phyloP scores from a whole-genome alignment of 2,797 vertebrate species.

The Amphiprion clarkii region DNA sequence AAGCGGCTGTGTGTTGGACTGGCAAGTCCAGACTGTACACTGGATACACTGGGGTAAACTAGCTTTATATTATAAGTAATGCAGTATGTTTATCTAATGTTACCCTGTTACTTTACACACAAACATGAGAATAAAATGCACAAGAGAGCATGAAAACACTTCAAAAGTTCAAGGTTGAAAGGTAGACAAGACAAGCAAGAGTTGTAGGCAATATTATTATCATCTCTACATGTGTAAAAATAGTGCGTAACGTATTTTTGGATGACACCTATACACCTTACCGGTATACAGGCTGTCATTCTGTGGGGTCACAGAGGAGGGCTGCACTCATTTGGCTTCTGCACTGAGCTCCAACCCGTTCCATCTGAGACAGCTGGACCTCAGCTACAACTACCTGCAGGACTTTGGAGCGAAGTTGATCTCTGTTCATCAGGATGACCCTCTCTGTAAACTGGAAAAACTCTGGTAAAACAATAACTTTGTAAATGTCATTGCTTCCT shows the following conservation, averaged over 20 bases:
- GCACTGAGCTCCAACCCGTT: conserved; percentile 44
- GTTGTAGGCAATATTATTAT: background rate
- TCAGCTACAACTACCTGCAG: conserved; percentile 56
- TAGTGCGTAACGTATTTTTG: background rate
- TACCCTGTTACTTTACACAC: too few species aligned
- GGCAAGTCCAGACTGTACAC: conserved; percentile 19
- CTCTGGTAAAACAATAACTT: conserved; percentile 31
- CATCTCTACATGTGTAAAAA: background rate
- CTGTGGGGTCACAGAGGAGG: conserved; percentile 43
- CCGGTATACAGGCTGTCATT: conserved; percentile 43
- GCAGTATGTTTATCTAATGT: too few species aligned
- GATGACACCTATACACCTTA: background rate
- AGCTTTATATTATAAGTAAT: background rate
- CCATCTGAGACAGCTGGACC: conserved; percentile 42
- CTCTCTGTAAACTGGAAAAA: conserved; percentile 36
- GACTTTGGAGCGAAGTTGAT: conserved; percentile 41
- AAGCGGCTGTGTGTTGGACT: conserved; percentile 44
- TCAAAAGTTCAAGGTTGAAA: too few species aligned
- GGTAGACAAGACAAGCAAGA: background rate
- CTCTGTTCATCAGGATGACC: conserved; percentile 10
- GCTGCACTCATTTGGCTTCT: conserved; percentile 36
- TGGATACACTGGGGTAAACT: conserved; percentile 45
- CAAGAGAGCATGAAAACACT: too few species aligned
- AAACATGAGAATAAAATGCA: too few species aligned
- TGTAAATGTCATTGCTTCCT: background rate